phyloP scores from a whole-genome alignment of 2,797 vertebrate genomes.

The Danio aesculapii region DNA sequence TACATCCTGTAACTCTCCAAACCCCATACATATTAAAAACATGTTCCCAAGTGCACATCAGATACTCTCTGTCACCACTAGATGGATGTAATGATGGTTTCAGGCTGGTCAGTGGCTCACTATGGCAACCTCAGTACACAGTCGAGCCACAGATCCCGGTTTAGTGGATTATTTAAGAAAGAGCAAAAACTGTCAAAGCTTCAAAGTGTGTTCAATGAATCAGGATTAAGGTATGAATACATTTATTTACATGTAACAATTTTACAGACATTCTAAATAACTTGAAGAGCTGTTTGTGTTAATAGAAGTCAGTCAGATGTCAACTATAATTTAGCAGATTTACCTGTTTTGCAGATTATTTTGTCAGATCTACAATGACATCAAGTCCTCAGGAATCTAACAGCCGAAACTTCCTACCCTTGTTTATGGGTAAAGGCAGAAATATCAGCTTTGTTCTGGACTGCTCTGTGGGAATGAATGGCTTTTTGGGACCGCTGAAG shows the following conservation, averaged over 20 bases:
- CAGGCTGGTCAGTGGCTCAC: conserved; percentile 57
- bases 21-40: neutral
- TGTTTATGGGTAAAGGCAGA: conserved; percentile 67
- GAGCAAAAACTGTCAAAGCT: conserved; percentile 33
- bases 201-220: neutral
- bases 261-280: neutral
- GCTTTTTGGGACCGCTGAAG: conserved; percentile 69
- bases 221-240: neutral
- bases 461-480: conserved; percentile 68
- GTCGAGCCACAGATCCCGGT: conserved; percentile 36
- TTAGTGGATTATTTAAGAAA: conserved; percentile 47
- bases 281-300: neutral
- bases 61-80: conserved; percentile 46
- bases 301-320: neutral
- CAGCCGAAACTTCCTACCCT: conserved; percentile 50
- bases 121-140: conserved; percentile 73
- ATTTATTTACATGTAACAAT: neutral
- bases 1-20: neutral
- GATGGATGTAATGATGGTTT: conserved; percentile 32
- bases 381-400: conserved; percentile 42
- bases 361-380: conserved; percentile 43
- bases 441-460: conserved; percentile 73
- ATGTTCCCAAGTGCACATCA: neutral
- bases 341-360: conserved; percentile 49
- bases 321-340: neutral